Base-by-base conservation (phyloP, 1,140 invertebrate genomes). In the Zaprionus camerounensis region DNA sequence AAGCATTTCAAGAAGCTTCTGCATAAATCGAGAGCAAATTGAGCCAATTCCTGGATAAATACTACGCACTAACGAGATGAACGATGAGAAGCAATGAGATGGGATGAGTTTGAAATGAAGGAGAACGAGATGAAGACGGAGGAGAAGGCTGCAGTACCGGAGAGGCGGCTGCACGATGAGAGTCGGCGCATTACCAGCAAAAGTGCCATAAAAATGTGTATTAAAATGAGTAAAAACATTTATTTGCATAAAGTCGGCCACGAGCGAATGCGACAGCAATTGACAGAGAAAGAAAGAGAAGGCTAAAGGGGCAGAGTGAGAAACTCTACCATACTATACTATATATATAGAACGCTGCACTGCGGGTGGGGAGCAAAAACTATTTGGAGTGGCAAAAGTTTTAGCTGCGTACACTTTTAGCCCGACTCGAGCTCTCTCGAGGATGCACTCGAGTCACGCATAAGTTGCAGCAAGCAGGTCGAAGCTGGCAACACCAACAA, bases 161-260 rank as follows among this genome's bases (percentile, higher is more conserved):
- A 55, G 26, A 20, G 13, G 17, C 11, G 28, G 46, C 34, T 53
- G 56, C 61, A 68, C 11, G 80, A 82, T 76, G 57, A 77, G 72
- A 80, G 73, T 36, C 68, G 58, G 63, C 67, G 80, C 84, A 88
- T 87, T 81, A 83, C 78, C 84, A 75, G 78, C 78, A 76, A 88
- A 78, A 90, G 76, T 90, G 85, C 82, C 85, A 88, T 88, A 85
- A 90, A 90, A 88, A 90, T 88, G 79, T 90, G 86, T 88, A 90
- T 88, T 88, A 91, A 88, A 88, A 88, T 88, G 85, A 90, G 82
- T 88, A 90, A 90, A 90, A 88, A 88, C 84, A 87, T 87, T 88
- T 88, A 84, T 88, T 88, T 90, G 86, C 85, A 88, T 88, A 85
- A 85, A 90, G 82, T 85, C 81, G 83, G 78, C 70, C 72, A 79